These are phyloP conservation scores for Clanis bilineata DNA, from an alignment of 2,888 invertebrate genomes.

Conservation along the genomic window DNA sequence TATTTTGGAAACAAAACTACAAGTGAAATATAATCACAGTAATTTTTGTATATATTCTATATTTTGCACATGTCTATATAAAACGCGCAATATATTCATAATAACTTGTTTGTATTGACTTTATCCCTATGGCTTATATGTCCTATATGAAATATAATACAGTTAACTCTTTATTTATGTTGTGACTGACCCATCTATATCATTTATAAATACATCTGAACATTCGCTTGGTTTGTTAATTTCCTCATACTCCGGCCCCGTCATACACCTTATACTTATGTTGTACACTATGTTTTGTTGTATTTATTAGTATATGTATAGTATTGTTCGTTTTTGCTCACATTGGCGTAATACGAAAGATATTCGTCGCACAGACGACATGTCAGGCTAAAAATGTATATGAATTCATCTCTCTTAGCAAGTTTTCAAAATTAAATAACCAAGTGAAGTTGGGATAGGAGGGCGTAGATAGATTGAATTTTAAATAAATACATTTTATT, in stretches of 20 bases:
- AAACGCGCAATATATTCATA: too few relatives aligned
- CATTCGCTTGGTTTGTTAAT: conserved; percentile 9
- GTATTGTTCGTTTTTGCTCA: background rate
- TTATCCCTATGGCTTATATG: background rate
- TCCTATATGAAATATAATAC: background rate
- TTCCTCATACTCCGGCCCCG: background rate
- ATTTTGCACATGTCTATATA: too few relatives aligned
- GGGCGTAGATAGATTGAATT: too few relatives aligned
- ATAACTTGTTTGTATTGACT: background rate
- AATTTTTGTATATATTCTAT: too few relatives aligned
- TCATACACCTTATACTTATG: conserved; percentile 8
- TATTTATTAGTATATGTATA: conserved; percentile 10
- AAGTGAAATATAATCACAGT: too few relatives aligned
- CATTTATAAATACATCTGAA: background rate
- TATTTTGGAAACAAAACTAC: too few relatives aligned
- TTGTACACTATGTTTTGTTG: conserved; percentile 8
- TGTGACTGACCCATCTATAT: background rate
- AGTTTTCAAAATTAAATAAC: too few relatives aligned
- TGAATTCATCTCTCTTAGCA: too few relatives aligned
- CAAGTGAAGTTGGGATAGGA: too few relatives aligned
- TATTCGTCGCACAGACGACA: background rate
- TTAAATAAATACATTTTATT: too few relatives aligned
- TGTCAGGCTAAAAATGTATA: background rate
- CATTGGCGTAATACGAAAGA: background rate
- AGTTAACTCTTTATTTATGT: background rate